Evolutionary conservation across 30 jellyfish, hydroid and myxozoan genomes (phyloP), one percentile per base, ranked within the genome.

Genomic region (Pelagia noctiluca): DNA sequence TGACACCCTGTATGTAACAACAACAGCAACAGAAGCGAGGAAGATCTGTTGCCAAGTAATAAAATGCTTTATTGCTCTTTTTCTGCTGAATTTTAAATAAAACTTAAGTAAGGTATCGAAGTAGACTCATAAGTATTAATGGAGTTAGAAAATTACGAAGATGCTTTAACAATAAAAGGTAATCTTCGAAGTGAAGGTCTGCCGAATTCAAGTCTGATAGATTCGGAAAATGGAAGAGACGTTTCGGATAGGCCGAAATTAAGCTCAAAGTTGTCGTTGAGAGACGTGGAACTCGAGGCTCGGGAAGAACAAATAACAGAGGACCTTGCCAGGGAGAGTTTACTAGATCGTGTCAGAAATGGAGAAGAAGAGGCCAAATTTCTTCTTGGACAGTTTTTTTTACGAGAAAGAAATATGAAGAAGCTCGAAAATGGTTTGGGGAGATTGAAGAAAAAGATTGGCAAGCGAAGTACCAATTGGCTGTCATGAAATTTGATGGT

Each of bases 401-500:
- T 60, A 75, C 47, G 69, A 82, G 70, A 25, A 35, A 75, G 19
- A 76, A 76, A 2, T 82, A 63, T 53, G 53, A 50, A 26, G 89
- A 93, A 69, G 97, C 98, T 31, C 57, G 85, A 60, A 72, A 70
- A 35, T 50, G 35, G 82, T 83, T 78, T 52, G 92, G 76, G 47
- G 77, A 74, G 29, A 50, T 85, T 36, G 66, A 32, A 61, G 76
- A 66, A 11, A 79, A 37, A 18, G 81, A 95, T 35, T 28, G 68
- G 69, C 88, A 54, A 42, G 98, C 98, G 35, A 75, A 66, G 28
- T 93, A 93, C 61, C 97, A 93, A 48, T 71, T 93, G 31, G 98
- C 98, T 3, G 97, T 87, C 47, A 93, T 93, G 97, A 74, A 76
- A 48, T 93, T 62, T 36, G 97, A 93, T 76, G 98, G 98, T 11